A percentile compares a stretch with the other conserved stretches of the same genome.
These are phyloP conservation scores for Rhynchomys soricoides DNA, from an alignment of 2,113 vertebrate species.

Conservation along the genomic window DNA sequence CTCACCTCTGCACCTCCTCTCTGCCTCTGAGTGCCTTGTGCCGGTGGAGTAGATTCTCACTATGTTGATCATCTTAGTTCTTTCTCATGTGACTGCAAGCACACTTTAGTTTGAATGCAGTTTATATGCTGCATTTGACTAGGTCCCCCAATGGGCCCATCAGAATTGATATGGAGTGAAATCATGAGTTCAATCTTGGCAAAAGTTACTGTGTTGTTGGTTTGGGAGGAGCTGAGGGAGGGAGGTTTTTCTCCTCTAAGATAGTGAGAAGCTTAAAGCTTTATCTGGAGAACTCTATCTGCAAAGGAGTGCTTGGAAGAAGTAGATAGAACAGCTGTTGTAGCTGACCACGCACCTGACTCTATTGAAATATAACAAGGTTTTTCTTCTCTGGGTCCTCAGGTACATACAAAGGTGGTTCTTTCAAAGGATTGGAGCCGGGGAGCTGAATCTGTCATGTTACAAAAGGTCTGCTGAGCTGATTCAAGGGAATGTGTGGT, in stretches of 20 bases:
- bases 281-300: conserved; percentile 21
- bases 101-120: background rate
- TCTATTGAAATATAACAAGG: background rate
- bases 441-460: background rate
- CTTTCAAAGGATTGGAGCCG: background rate
- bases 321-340: background rate
- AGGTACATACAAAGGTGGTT: background rate
- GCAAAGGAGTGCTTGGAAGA: background rate
- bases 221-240: background rate
- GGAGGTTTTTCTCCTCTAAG: background rate
- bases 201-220: background rate
- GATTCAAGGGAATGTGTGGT: background rate
- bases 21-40: background rate
- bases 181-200: background rate
- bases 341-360: background rate
- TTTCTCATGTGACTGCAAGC: background rate
- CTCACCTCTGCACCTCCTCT: background rate
- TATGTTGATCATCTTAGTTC: background rate
- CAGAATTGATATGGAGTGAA: background rate
- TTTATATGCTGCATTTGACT: background rate
- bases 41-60: background rate
- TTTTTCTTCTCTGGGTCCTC: background rate
- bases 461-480: background rate
- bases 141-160: background rate
- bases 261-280: background rate